A percentile compares a stretch with the other conserved stretches of the same genome.
Conservation (phyloP, 2,113 vertebrate genomes). For the Chaetodon trifascialis region DNA sequence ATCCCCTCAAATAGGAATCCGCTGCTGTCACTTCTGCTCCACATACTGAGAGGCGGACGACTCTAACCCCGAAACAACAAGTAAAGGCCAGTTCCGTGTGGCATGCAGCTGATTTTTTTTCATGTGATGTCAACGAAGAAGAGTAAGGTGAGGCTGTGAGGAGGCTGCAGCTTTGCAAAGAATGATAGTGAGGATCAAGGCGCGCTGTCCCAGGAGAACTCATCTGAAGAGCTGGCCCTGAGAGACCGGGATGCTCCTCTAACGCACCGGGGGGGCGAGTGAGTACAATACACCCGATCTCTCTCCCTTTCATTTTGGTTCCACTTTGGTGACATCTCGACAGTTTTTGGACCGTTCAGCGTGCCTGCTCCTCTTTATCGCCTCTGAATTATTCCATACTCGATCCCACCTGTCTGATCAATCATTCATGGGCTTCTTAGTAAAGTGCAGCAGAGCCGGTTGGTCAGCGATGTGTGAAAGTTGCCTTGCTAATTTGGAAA, state of each 20-base stretch:
- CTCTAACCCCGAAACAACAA: conserved; percentile 32
- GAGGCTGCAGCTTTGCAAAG: conserved; percentile 65
- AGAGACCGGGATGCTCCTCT: conserved; percentile 78
- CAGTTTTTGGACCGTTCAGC: conserved; percentile 17
- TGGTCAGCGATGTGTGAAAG: conserved; percentile 63
- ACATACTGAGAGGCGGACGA: conserved; percentile 44
- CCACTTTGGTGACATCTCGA: conserved; percentile 39
- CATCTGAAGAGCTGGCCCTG: conserved; percentile 70
- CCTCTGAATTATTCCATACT: conserved; percentile 15
- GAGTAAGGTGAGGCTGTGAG: conserved; percentile 62
- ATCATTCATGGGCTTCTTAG: conserved; percentile 60
- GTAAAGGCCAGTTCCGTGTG: conserved; percentile 11
- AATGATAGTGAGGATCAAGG: conserved; percentile 75
- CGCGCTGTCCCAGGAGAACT: conserved; percentile 81
- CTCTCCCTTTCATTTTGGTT: neutral
- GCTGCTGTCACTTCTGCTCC: conserved; percentile 70
- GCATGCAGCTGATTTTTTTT: conserved; percentile 33
- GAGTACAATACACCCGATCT: conserved; percentile 57
- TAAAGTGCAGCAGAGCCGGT: conserved; percentile 46
- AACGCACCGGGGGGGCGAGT: conserved; percentile 73
- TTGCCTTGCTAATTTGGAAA: conserved; percentile 56
- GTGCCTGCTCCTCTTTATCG: conserved; percentile 13
- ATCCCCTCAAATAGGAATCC: conserved; percentile 77
- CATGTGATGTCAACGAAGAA: conserved; percentile 62
- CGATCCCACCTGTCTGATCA: conserved; percentile 77